Evolutionary conservation across 2,113 vertebrate species (phyloP), one percentile per base, ranked within the genome.

Genomic region (Eubucco bourcierii): DNA sequence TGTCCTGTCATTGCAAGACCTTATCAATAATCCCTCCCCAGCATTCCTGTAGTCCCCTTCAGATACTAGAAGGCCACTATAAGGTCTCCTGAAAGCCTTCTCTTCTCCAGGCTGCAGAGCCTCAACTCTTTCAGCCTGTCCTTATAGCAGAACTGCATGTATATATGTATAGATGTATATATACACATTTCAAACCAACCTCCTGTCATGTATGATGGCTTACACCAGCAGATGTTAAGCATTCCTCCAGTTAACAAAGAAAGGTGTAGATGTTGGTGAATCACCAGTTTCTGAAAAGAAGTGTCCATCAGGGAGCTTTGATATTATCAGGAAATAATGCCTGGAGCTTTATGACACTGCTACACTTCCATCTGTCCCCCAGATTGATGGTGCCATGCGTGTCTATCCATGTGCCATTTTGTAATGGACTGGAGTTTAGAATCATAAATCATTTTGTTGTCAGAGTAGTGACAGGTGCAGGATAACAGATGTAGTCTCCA

Each of bases 391-490:
- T 29, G 64, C 79, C 94, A 95, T 10, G 3, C 90, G 72, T 74
- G 87, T 85, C 89, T 92, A 59, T 89, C 52, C 78, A 89, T 84
- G 84, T 65, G 83, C 77, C 88, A 50, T 90, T 97, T 94, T 17
- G 24, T 78, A 95, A 93, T 8, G 71, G 84, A 58, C 34, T 87
- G 87, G 87, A 81, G 72, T 58, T 81, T 76, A 82, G 93, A 80
- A 60, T 73, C n/a, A 75, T 96, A 95, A 95, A 97, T 98, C 93
- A 97, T 90, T 85, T 72, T 84, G 52, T 72, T 88, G 90, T 84
- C 16, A 44, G 60, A 88, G 60, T 56, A 41, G 73, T 61, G 80
- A 94, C 96, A 97, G 97, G 93, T 97, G 96, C 86, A 65, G 73
- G 63, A 79, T 55, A 95, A 90, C 97, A 97, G 95, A 93, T 96